A percentile compares a stretch with the other conserved stretches of the same genome.
phyloP scores from a whole-genome alignment of 2,113 vertebrate genomes.

The Trichechus manatus region DNA sequence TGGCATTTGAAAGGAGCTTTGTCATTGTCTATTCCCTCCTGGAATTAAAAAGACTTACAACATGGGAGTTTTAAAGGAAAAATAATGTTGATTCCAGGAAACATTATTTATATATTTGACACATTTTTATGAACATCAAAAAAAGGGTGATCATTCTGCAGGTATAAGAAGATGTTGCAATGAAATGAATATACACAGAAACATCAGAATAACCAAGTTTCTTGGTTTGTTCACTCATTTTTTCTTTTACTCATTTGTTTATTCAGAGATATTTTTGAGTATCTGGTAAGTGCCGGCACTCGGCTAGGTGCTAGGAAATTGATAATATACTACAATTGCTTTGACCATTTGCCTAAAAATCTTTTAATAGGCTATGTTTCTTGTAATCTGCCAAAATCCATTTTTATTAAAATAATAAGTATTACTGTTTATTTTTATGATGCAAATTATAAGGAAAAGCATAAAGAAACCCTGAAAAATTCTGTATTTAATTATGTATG shows the following conservation, averaged over 20 bases:
- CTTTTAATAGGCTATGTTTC: slow-evolving; percentile 13
- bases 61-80: slow-evolving; percentile 21
- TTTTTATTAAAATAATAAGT: slow-evolving; percentile 36
- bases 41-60: slow-evolving; percentile 50
- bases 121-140: slow-evolving; percentile 32
- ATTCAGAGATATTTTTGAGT: slow-evolving; percentile 1
- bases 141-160: background rate
- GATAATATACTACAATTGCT: slow-evolving; percentile 8
- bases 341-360: background rate
- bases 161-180: background rate
- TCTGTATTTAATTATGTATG: background rate
- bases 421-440: slow-evolving; percentile 21
- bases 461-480: background rate
- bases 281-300: background rate
- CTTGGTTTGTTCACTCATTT: background rate
- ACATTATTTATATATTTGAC: slow-evolving; percentile 54
- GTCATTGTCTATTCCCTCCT: slow-evolving; percentile 17
- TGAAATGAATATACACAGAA: background rate
- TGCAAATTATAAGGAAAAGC: background rate
- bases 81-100: slow-evolving; percentile 40
- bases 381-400: background rate
- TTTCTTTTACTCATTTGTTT: slow-evolving; percentile 51
- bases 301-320: background rate
- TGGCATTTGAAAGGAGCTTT: slow-evolving; percentile 61
- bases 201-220: background rate